Evolutionary conservation across 2,113 vertebrate species (phyloP).

Genomic region (Lamprotornis superbus): DNA sequence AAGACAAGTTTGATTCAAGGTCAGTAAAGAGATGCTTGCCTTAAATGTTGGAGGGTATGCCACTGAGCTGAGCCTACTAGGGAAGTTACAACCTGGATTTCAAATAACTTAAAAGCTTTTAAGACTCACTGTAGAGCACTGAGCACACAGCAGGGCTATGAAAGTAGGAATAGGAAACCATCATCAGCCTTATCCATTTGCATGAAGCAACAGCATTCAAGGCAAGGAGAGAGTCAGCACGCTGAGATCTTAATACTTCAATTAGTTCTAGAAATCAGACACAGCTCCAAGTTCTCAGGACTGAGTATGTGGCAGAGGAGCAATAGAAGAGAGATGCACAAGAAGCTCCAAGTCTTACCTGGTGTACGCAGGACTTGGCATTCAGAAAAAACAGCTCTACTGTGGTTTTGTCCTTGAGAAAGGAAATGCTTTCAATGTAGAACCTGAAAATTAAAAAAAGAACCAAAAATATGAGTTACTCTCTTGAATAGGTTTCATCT

Average conservation of each 20-base stretch:
- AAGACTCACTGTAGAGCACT: neutral
- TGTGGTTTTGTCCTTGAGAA: conserved; percentile 91
- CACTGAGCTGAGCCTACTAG: neutral
- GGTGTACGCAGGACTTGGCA: conserved; percentile 91
- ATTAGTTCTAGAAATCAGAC: neutral
- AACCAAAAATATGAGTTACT: neutral
- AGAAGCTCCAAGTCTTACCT: conserved; percentile 75
- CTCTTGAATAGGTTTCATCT: neutral
- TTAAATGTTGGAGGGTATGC: neutral
- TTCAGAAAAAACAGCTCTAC: conserved; percentile 97
- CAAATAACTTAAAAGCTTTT: neutral
- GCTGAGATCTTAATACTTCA: neutral
- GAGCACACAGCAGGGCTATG: neutral
- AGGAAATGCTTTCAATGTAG: conserved; percentile 95
- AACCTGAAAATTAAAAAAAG: conserved; percentile 78
- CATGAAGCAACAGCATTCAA: neutral
- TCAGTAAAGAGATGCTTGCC: neutral
- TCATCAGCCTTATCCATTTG: neutral
- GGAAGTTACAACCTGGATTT: neutral
- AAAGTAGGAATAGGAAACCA: neutral
- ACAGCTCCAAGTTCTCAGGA: neutral
- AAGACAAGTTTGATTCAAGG: neutral
- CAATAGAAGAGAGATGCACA: neutral
- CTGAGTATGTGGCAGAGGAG: neutral
- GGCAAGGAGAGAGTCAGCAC: neutral